These are phyloP conservation scores for Chelonus formosanus DNA, from an alignment of 2,888 invertebrate genomes.

Conservation along the genomic window DNA sequence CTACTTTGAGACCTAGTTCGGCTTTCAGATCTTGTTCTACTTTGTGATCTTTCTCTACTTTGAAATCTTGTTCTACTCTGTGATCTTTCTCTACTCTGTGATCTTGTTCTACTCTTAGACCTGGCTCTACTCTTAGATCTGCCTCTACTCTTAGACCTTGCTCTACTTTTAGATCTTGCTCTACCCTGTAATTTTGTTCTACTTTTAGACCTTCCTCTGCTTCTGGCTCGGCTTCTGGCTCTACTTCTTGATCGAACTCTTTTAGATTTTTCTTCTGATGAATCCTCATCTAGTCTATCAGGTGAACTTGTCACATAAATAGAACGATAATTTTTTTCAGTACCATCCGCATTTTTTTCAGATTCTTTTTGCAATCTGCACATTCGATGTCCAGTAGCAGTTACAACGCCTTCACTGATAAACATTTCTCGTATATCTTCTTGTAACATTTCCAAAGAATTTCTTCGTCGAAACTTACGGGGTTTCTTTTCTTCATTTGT, in stretches of 20 bases:
- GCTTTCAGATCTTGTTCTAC: constrained; percentile 25
- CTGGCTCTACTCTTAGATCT: constrained; percentile 24
- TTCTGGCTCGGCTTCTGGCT: constrained; percentile 2
- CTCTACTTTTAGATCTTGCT: constrained; percentile 31
- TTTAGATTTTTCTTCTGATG: constrained; percentile 34
- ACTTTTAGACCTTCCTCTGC: constrained; percentile 26
- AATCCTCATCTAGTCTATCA: constrained; percentile 29
- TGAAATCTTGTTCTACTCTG: constrained; percentile 17
- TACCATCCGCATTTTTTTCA: constrained; percentile 45
- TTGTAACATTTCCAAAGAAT: constrained; percentile 73
- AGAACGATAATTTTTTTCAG: constrained; percentile 25
- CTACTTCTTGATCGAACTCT: constrained; percentile 18
- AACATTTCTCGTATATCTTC: constrained; percentile 78
- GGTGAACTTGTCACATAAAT: constrained; percentile 30
- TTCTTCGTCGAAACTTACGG: constrained; percentile 51
- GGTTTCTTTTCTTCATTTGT: constrained; percentile 28
- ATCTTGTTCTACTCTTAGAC: constrained; percentile 8
- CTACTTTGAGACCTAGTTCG: constrained; percentile 33
- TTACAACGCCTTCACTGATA: constrained; percentile 72
- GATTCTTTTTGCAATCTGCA: constrained; percentile 71
- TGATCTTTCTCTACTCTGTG: constrained; percentile 22
- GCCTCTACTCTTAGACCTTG: constrained; percentile 13
- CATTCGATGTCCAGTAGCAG: constrained; percentile 73
- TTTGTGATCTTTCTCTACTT: constrained; percentile 22
- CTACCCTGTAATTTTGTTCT: constrained; percentile 24